These are phyloP conservation scores for Podarcis cretensis DNA, from an alignment of 2,113 vertebrate genomes.

Conservation along the genomic window DNA sequence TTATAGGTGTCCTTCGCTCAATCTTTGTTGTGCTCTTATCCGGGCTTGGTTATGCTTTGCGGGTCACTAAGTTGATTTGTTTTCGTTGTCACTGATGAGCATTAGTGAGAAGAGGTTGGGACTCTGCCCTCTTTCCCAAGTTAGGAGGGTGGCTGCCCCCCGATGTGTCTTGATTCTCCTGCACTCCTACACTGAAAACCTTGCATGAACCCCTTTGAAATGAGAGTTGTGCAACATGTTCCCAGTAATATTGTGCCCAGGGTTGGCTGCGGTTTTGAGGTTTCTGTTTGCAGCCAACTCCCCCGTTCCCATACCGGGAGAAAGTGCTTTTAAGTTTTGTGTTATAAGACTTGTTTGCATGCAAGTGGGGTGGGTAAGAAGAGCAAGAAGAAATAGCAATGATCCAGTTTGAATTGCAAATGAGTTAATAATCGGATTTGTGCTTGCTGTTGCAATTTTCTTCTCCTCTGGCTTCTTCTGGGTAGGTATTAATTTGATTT, in stretches of 20 bases:
- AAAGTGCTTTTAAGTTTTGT: not conserved
- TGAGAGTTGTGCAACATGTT: not conserved
- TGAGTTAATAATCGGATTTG: not conserved
- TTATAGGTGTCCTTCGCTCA: not conserved
- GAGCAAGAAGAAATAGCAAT: not conserved
- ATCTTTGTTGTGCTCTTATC: not conserved
- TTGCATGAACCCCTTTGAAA: not conserved
- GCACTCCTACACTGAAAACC: not conserved
- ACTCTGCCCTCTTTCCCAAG: not conserved
- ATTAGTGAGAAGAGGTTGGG: not conserved
- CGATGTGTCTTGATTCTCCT: not conserved
- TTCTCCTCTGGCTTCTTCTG: not conserved
- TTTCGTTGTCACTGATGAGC: not conserved
- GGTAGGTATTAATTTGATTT: not conserved
- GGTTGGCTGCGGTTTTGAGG: not conserved
- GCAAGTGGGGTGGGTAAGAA: too few species aligned
- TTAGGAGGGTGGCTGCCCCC: not conserved
- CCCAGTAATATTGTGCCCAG: too few species aligned
- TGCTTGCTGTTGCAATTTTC: not conserved
- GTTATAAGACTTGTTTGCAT: slow-evolving; percentile 16
- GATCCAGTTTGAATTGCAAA: slow-evolving; percentile 23
- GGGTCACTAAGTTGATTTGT: not conserved
- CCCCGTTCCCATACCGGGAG: not conserved
- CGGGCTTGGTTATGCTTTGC: not conserved
- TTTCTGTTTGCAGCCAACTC: not conserved